phyloP scores from a whole-genome alignment of 2,113 vertebrate genomes.

The Hemiprocne comata region DNA sequence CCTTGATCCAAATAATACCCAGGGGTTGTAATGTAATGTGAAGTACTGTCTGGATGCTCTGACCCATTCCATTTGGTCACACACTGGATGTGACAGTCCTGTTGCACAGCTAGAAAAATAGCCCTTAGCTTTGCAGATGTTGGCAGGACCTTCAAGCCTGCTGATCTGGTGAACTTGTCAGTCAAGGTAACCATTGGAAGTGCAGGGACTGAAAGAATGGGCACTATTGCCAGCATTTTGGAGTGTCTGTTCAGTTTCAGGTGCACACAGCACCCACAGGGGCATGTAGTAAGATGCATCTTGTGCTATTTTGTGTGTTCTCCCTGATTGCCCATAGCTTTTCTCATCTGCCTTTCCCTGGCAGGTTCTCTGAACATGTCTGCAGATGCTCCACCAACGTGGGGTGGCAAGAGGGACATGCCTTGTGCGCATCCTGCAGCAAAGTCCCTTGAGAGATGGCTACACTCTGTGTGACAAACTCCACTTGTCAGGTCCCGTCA shows the following conservation, averaged over 20 bases:
- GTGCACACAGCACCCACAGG: not conserved
- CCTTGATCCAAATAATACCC: not conserved
- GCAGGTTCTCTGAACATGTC: not conserved
- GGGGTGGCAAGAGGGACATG: not conserved
- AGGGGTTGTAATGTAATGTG: not conserved
- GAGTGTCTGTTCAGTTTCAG: not conserved
- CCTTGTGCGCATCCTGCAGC: not conserved
- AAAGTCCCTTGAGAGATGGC: not conserved
- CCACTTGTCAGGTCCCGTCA: not conserved
- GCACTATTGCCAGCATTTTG: not conserved
- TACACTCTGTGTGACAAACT: not conserved
- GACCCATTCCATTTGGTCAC: not conserved
- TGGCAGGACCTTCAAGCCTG: not conserved
- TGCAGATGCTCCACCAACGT: fast-evolving
- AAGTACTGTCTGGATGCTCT: not conserved
- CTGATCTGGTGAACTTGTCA: not conserved
- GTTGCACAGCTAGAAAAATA: not conserved
- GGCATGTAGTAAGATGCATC: not conserved
- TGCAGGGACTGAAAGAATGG: not conserved
- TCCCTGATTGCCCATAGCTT: fast-evolving
- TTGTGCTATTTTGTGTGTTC: not conserved
- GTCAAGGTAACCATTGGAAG: not conserved
- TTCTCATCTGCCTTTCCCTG: not conserved
- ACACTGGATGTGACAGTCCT: not conserved
- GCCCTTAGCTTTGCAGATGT: not conserved